Conservation (phyloP, 2,113 vertebrate genomes). For the Scomber japonicus region DNA sequence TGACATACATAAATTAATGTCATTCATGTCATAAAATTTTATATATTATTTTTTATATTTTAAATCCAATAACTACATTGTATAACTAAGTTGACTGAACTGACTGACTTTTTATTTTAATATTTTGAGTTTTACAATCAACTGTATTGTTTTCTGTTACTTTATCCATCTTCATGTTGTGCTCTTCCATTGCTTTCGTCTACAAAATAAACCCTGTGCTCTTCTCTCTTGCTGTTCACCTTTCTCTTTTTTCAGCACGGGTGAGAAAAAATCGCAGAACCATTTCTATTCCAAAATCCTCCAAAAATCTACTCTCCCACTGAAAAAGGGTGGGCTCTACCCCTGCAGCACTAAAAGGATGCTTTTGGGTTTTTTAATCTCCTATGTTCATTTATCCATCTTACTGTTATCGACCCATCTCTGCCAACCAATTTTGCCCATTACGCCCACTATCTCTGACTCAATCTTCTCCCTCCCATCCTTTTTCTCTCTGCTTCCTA, state of each 20-base stretch:
- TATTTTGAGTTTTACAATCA: too few relatives aligned
- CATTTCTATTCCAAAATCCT: conserved; percentile 39
- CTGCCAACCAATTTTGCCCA: conserved; percentile 61
- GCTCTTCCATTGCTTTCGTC: conserved; percentile 10
- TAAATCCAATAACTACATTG: background rate
- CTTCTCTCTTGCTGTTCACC: conserved; percentile 34
- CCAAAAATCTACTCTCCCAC: conserved; percentile 35
- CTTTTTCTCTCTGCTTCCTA: conserved; percentile 38
- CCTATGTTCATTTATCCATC: conserved; percentile 59
- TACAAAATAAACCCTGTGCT: conserved; percentile 19
- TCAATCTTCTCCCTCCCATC: conserved; percentile 48
- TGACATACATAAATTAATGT: conserved; percentile 4
- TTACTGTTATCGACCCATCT: conserved; percentile 61
- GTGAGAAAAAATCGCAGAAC: conserved; percentile 53
- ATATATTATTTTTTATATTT: background rate
- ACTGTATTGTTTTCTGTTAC: background rate
- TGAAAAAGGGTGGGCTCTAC: conserved; percentile 30
- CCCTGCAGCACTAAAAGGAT: conserved; percentile 27
- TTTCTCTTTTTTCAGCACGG: conserved; percentile 44
- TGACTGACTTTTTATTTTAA: too few relatives aligned
- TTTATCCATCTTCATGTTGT: background rate
- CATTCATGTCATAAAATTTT: background rate
- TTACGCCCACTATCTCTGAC: conserved; percentile 67
- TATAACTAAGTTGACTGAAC: too few relatives aligned
- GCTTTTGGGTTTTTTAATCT: conserved; percentile 26